Percentiles rank a stretch among this genome's conserved stretches.
These are phyloP conservation scores for Porites cylindrica DNA, from an alignment of 92 coral and sea anemone genomes.

Conservation along the genomic window DNA sequence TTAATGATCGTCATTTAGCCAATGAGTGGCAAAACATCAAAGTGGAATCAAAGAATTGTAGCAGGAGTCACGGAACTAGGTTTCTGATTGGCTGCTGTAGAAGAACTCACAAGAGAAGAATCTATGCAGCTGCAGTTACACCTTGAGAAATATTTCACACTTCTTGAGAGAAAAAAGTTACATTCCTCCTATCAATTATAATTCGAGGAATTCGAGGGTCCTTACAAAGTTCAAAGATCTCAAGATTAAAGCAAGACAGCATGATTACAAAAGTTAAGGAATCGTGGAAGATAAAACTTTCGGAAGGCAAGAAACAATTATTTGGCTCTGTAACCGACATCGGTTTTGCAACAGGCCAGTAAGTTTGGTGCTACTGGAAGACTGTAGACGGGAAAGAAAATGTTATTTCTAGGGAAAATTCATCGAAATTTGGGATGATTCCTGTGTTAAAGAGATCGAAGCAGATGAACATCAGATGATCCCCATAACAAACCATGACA, in stretches of 20 bases:
- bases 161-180: too few relatives aligned
- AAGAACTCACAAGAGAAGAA: neutral
- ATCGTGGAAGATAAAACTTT: slow-evolving; percentile 33
- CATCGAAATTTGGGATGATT: slow-evolving; percentile 34
- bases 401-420: slow-evolving; percentile 28
- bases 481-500: too few relatives aligned
- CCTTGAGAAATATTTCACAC: neutral
- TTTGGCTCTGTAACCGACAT: slow-evolving; percentile 29
- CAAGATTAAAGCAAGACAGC: slow-evolving; percentile 54
- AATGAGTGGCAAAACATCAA: neutral
- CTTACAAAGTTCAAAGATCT: slow-evolving; percentile 8
- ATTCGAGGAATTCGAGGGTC: neutral
- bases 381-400: slow-evolving; percentile 29
- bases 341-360: slow-evolving; percentile 29
- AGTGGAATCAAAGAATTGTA: neutral
- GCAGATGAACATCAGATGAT: neutral
- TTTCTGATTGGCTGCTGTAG: slow-evolving; percentile 10
- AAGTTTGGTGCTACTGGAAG: slow-evolving; percentile 58
- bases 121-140: neutral
- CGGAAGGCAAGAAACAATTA: neutral
- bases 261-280: slow-evolving; percentile 35
- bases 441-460: slow-evolving; percentile 8
- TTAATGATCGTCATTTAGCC: neutral
- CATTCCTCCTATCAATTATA: neutral
- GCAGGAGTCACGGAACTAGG: slow-evolving; percentile 30